These are phyloP conservation scores for Apostichopus californicus DNA, from an alignment of 35 echinoderm and acorn worm genomes.

Conservation along the genomic window DNA sequence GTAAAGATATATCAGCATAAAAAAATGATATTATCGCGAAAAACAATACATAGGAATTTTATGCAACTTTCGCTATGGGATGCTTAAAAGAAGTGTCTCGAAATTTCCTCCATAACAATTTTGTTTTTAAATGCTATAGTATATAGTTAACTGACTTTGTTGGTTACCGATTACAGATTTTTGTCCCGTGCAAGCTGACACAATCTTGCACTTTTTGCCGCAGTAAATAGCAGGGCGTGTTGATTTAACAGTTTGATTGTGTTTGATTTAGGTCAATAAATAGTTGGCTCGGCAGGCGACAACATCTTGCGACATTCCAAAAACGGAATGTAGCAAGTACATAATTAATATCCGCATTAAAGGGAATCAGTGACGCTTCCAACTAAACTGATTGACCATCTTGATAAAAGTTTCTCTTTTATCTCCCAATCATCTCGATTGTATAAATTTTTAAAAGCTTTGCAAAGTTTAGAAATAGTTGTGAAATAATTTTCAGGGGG, in stretches of 20 bases:
- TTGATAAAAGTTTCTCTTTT: neutral
- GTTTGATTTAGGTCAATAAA: neutral
- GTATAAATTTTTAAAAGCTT: neutral
- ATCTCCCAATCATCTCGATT: neutral
- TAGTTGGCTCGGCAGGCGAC: neutral
- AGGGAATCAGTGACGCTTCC: too few relatives aligned
- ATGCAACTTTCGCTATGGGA: too few relatives aligned
- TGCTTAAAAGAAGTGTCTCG: too few relatives aligned
- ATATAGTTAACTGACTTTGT: too few relatives aligned
- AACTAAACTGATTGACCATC: neutral
- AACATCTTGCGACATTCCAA: neutral
- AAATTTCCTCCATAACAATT: too few relatives aligned
- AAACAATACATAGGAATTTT: too few relatives aligned
- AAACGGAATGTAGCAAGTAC: neutral
- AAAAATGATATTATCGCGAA: too few relatives aligned
- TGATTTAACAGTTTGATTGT: neutral
- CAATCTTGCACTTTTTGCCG: neutral
- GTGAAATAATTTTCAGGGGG: neutral
- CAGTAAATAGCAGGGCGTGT: neutral
- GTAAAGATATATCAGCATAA: too few relatives aligned
- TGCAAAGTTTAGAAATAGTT: neutral
- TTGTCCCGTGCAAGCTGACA: too few relatives aligned
- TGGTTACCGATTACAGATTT: too few relatives aligned
- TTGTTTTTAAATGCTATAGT: too few relatives aligned
- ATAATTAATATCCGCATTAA: neutral